Evolutionary conservation across 92 coral and sea anemone genomes (phyloP), one percentile per base, ranked within the genome.

Genomic region (Chrysogorgia sp.): DNA sequence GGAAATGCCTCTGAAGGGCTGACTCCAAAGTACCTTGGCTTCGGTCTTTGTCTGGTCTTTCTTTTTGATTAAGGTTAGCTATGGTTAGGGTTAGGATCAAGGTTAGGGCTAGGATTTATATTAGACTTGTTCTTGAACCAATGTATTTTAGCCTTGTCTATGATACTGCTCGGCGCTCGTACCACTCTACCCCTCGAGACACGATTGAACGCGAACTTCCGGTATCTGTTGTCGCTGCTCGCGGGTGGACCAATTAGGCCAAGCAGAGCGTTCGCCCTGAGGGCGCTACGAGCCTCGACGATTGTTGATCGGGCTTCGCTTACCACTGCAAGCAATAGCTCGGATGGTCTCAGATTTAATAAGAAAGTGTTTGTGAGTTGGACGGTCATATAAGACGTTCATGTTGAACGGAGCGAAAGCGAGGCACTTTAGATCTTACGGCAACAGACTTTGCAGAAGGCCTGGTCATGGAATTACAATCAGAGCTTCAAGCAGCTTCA

Each of bases 401-500:
- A n/a, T 47, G 2, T 47, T 47, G 2, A 15, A 6, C 53, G 7
- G 53, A 6, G 2, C 7, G 2, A 47, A n/a, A 2, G 2, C 53
- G 43, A 4, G 12, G 15, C 63, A 10, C 6, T 15, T 8, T 3
- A 57, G 31, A 6, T 2, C 63, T 57, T 31, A 57, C 55, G 79
- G 33, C 65, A 21, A 41, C 65, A 34, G 32, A 33, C 19, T 65
- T 53, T 26, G 47, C 48, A 26, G 32, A 50, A n/a, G 20, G 50
- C n/a, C n/a, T n/a, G 37, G 55, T 72, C 79, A 72, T 72, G 79
- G 79, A 72, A 72, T 72, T 72, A 48, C 24, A 72, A 17, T 53
- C 79, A 72, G 79, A 37, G 74, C 65, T n/a, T 12, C 48, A 28
- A 28, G 56, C 34, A 75, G 77, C 59, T 45, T 55, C 14, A 25